These are phyloP conservation scores for Cheilosia scutellata DNA, from an alignment of 2,888 invertebrate species.

Conservation along the genomic window DNA sequence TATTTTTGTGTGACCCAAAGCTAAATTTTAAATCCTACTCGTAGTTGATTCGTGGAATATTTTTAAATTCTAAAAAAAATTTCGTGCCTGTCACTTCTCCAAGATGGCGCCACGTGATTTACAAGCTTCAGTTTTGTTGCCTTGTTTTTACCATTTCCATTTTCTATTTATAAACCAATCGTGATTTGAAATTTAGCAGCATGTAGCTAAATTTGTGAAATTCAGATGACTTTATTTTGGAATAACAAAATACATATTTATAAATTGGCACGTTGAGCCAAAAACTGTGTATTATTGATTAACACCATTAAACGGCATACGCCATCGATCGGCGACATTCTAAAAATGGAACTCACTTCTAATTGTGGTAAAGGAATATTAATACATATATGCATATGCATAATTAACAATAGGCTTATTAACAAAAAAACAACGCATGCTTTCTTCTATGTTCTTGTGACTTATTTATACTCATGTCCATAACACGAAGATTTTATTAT, in stretches of 20 bases:
- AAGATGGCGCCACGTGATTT: too few species aligned
- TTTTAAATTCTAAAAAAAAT: too few species aligned
- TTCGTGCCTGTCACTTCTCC: too few species aligned
- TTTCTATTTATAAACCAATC: not conserved
- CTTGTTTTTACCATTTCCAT: not conserved
- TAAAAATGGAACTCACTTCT: slow-evolving; percentile 38
- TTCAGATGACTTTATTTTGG: slow-evolving; percentile 37
- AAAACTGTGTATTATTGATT: slow-evolving; percentile 26
- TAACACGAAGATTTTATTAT: slow-evolving; percentile 3
- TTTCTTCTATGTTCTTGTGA: too few species aligned
- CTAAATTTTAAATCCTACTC: too few species aligned
- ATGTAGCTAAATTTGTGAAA: slow-evolving; percentile 16
- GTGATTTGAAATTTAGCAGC: not conserved
- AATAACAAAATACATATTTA: slow-evolving; percentile 22
- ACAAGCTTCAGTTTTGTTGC: not conserved
- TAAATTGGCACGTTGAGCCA: slow-evolving; percentile 31
- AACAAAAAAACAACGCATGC: not conserved
- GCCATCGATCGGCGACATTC: slow-evolving; percentile 15
- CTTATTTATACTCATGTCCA: too few species aligned
- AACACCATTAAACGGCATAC: slow-evolving; percentile 43
- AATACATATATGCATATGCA: too few species aligned
- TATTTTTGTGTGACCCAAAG: too few species aligned
- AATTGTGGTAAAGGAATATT: not conserved
- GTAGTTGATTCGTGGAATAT: too few species aligned
- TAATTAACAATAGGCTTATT: not conserved